Evolutionary conservation across 2,113 vertebrate genomes (phyloP).

Genomic region (Caretta caretta): DNA sequence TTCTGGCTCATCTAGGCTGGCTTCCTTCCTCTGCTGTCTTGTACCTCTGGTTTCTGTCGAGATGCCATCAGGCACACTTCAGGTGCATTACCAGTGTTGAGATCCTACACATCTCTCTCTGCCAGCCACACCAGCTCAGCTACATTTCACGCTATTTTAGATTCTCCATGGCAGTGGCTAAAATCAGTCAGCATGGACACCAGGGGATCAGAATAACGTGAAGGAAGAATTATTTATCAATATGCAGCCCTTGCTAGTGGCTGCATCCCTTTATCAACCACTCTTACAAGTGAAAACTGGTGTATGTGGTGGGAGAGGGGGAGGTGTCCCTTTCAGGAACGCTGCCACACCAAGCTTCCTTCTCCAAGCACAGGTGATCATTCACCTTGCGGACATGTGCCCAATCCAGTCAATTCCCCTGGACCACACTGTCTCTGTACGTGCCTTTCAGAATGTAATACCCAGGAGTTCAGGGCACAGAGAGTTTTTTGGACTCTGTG

Average conservation of each 20-base stretch:
- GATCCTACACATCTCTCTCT: neutral
- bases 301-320: neutral
- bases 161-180: neutral
- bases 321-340: neutral
- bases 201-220: neutral
- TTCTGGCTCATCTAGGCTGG: neutral
- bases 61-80: rapidly evolving
- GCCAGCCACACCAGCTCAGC: neutral
- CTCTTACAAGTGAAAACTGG: neutral
- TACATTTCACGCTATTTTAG: neutral
- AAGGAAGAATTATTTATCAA: neutral
- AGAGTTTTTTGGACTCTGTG: neutral
- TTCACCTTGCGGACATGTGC: neutral
- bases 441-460: neutral
- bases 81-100: neutral
- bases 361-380: neutral
- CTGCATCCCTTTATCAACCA: neutral
- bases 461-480: neutral
- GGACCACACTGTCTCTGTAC: neutral
- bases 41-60: neutral
- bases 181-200: neutral
- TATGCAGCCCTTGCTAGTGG: neutral
- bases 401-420: neutral
- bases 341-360: neutral
- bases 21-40: neutral